Percentiles rank a stretch among this genome's conserved stretches.
Conservation (phyloP, 2,797 vertebrate species). For the Coregonus suidteri region DNA sequence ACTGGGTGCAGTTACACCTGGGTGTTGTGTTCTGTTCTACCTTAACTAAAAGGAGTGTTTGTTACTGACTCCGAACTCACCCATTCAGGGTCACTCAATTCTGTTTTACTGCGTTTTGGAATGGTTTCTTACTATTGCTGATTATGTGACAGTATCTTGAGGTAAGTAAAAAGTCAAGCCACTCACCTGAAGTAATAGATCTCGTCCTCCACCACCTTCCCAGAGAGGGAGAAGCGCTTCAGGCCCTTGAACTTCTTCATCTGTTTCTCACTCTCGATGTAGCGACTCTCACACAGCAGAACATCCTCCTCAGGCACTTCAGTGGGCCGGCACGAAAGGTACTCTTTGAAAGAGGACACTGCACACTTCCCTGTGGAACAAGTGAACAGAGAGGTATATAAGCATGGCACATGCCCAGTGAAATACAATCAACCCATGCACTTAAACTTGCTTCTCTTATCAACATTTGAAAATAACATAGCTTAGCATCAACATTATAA, state of each 20-base stretch:
- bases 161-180: neutral
- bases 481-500: too few species aligned
- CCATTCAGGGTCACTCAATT: neutral
- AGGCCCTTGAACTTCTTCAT: conserved; percentile 99
- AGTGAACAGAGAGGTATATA: conserved; percentile 7
- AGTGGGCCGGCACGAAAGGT: conserved; percentile 88
- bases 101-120: neutral
- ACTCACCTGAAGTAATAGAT: conserved; percentile 96
- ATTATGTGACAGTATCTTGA: neutral
- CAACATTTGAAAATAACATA: too few species aligned
- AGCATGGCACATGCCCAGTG: neutral
- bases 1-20: conserved; percentile 4
- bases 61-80: too few species aligned
- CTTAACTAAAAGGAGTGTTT: neutral
- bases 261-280: conserved; percentile 93
- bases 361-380: conserved; percentile 86
- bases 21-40: neutral
- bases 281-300: conserved; percentile 95
- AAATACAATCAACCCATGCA: neutral
- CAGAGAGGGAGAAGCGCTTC: conserved; percentile 96
- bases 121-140: neutral
- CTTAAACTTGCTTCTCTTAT: neutral
- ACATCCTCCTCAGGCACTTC: conserved; percentile 83
- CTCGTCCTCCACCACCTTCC: conserved; percentile 98
- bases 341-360: conserved; percentile 96